Evolutionary conservation across 2,888 invertebrate genomes (phyloP), one percentile per base, ranked within the genome.

Genomic region (Mylabris sibirica): DNA sequence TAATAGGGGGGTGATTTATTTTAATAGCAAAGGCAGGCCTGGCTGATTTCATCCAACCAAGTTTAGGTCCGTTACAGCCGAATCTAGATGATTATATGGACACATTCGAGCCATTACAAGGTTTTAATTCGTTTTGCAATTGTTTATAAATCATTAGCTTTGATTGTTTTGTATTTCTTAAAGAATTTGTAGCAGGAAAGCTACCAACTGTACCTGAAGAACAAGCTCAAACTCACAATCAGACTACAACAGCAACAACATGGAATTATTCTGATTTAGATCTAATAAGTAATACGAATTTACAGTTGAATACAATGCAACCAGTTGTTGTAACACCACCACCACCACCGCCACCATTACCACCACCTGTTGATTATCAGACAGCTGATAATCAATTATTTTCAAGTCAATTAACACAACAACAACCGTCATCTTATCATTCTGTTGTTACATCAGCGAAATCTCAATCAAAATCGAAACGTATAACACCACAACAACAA

Each of bases 11-110:
- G 30, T 30, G 30, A 30, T 30, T 30, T 30, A 8, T 30, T 30
- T 4, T 30, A 30, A 30, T 98, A 94, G 95, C 94, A 63, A 90
- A 93, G 84, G 94, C 95, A 65, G 93, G 93, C 80, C 89, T 95
- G 82, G 96, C 98, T 62, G 98, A 99, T 87, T 96, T 99, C 82
- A 98, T 99, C 85, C 99, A 99, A 87, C 99, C 99, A 64, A 98
- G 98, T 83, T 90, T 99, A 81, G 94, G 97, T 53, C 97, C 98
- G 65, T 87, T 99, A 71, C 99, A 99, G 86, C 99, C 99, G 74
- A 97, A 96, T 86, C 89, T 98, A 80, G 97, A 97, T 82, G 97
- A 97, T 86, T 95, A 95, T 85, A 96, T 96, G 94, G 96, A 96
- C 81, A 93, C 93, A 72, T 87, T 95, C 84, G 93, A 95, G 85